A percentile compares a stretch with the other conserved stretches of the same genome.
Evolutionary conservation across 2,113 vertebrate genomes (phyloP).

Genomic region (Lethenteron camtschaticum): DNA sequence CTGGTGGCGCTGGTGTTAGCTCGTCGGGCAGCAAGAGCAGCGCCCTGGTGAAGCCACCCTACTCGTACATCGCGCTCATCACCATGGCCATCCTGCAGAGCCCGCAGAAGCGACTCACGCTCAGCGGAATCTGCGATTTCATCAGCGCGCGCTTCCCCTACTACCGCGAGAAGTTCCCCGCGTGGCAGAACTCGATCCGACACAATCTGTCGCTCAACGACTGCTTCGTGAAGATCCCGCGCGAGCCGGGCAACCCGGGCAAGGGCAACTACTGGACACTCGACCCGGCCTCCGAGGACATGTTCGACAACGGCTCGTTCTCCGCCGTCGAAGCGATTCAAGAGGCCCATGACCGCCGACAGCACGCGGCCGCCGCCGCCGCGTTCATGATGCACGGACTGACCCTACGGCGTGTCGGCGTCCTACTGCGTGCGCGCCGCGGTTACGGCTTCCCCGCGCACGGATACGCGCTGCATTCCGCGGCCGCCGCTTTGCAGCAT

Average conservation of each 20-base stretch:
- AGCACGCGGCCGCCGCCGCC: too few species aligned
- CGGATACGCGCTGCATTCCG: too few species aligned
- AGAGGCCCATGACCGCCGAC: conserved; percentile 22
- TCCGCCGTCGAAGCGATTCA: conserved; percentile 46
- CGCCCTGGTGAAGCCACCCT: conserved; percentile 19
- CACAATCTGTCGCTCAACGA: conserved; percentile 16
- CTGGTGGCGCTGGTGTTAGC: conserved; percentile 29
- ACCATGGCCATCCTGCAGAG: conserved; percentile 17
- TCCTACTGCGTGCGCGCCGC: too few species aligned
- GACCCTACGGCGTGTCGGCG: too few species aligned
- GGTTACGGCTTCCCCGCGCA: too few species aligned
- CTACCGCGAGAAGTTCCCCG: conserved; percentile 17
- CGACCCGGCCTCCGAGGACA: conserved; percentile 55
- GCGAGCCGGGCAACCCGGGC: conserved; percentile 23
- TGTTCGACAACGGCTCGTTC: conserved; percentile 56
- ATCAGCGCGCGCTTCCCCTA: conserved; percentile 17
- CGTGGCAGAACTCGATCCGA: conserved; percentile 15
- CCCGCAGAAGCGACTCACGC: conserved; percentile 13
- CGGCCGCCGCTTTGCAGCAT: too few species aligned
- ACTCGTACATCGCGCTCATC: conserved; percentile 14
- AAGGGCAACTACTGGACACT: conserved; percentile 86
- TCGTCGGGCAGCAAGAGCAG: conserved; percentile 51
- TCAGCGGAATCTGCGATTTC: conserved; percentile 17
- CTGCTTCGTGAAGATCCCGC: conserved; percentile 16
- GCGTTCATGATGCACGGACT: too few species aligned